A percentile compares a stretch with the other conserved stretches of the same genome.
Conservation (phyloP, 1,140 invertebrate genomes). For the Drosophila baimaii region DNA sequence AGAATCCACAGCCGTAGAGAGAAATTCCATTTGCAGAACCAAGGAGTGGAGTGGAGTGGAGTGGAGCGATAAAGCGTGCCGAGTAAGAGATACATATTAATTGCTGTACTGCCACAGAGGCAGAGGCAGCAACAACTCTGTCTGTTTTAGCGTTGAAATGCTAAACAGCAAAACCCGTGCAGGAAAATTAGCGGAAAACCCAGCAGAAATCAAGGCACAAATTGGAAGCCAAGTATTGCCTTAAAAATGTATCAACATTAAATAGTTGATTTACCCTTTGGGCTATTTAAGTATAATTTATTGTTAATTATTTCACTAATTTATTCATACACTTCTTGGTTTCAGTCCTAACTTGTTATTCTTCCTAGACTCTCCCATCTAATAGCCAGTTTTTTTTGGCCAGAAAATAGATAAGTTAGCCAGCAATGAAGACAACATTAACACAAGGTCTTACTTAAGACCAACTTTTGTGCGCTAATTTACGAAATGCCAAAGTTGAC, state of each 20-base stretch:
- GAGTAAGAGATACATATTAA: slow-evolving; percentile 81
- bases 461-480: slow-evolving; percentile 37
- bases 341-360: neutral
- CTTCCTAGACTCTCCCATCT: neutral
- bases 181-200: slow-evolving; percentile 8
- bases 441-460: neutral
- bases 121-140: slow-evolving; percentile 40
- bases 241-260: no score
- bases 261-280: neutral
- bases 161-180: slow-evolving; percentile 67
- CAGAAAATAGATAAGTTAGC: neutral
- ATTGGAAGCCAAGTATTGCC: no score
- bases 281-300: no score
- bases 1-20: slow-evolving; percentile 26
- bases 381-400: neutral
- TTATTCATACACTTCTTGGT: neutral
- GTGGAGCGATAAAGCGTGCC: slow-evolving; percentile 70
- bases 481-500: slow-evolving; percentile 23
- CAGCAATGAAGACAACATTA: slow-evolving; percentile 8
- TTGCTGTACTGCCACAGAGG: slow-evolving; percentile 58
- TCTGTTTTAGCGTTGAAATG: slow-evolving; percentile 72
- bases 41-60: slow-evolving; percentile 1
- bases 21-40: slow-evolving; percentile 36
- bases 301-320: neutral
- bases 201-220: neutral